Evolutionary conservation across 30 jellyfish, hydroid and myxozoan species (phyloP).

Genomic region (Aurelia sp.): DNA sequence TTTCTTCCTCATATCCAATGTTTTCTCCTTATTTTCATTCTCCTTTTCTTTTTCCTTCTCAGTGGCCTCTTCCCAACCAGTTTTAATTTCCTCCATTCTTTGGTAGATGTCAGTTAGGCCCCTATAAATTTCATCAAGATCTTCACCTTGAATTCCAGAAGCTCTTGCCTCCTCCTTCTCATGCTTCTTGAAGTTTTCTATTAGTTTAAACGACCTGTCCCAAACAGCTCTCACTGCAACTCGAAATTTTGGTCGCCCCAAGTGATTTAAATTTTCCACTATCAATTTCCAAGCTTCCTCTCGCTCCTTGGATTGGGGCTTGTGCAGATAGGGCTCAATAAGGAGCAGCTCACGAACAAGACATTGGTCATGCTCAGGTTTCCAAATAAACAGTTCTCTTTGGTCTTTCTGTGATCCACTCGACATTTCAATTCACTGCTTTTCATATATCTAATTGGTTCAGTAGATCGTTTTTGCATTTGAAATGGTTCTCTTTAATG

Average conservation of each 20-base stretch:
- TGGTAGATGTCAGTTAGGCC: too few species aligned
- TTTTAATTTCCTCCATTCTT: too few species aligned
- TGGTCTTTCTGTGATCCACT: background rate
- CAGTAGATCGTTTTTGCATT: too few species aligned
- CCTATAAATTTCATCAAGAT: slow-evolving; percentile 34
- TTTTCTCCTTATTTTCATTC: slow-evolving; percentile 26
- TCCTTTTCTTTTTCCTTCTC: slow-evolving; percentile 52
- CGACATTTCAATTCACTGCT: slow-evolving; percentile 27
- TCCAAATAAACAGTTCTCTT: slow-evolving; percentile 76
- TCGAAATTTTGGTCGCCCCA: slow-evolving; percentile 54
- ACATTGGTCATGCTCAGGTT: slow-evolving; percentile 27
- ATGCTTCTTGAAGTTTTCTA: slow-evolving; percentile 25
- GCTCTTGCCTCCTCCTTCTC: slow-evolving; percentile 58
- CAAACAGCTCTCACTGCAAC: slow-evolving; percentile 70
- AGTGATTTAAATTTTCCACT: slow-evolving; percentile 46
- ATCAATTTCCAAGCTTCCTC: slow-evolving; percentile 70
- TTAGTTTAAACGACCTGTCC: slow-evolving; percentile 64
- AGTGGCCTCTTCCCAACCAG: background rate
- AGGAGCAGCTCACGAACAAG: slow-evolving; percentile 57
- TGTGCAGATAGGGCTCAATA: slow-evolving; percentile 60
- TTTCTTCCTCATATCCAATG: slow-evolving; percentile 58
- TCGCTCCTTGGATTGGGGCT: slow-evolving; percentile 68
- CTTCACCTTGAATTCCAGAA: slow-evolving; percentile 59
- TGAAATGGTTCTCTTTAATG: too few species aligned
- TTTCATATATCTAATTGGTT: too few species aligned